phyloP scores from a whole-genome alignment of 92 coral and sea anemone species.

The Siderastrea siderea region DNA sequence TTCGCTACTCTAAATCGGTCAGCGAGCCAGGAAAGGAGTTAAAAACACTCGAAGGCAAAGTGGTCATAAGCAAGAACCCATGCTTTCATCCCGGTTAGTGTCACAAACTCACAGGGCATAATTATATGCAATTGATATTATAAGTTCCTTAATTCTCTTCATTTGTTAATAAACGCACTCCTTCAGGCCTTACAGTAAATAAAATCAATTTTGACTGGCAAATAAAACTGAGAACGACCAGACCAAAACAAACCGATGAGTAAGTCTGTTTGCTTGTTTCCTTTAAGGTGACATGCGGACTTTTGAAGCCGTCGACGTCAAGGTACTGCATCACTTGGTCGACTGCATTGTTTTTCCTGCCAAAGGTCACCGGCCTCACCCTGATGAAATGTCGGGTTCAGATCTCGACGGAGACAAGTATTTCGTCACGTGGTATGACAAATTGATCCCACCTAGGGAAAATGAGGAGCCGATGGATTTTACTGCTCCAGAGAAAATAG shows the following conservation, averaged over 20 bases:
- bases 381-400: constrained; percentile 98
- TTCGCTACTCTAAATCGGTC: constrained; percentile 84
- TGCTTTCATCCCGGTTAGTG: constrained; percentile 93
- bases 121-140: too few relatives aligned
- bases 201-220: too few relatives aligned
- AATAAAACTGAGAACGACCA: too few relatives aligned
- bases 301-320: constrained; percentile 88
- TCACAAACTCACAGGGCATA: not conserved
- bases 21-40: constrained; percentile 77
- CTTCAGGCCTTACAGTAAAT: too few relatives aligned
- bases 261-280: not conserved
- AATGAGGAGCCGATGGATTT: constrained; percentile 94
- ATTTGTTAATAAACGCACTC: too few relatives aligned
- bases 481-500: constrained; percentile 82
- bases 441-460: constrained; percentile 63
- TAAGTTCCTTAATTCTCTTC: too few relatives aligned
- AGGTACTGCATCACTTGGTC: constrained; percentile 82
- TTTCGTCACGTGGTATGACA: constrained; percentile 90
- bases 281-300: constrained; percentile 91
- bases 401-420: constrained; percentile 97
- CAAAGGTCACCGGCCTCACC: constrained; percentile 90
- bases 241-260: too few relatives aligned
- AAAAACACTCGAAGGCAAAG: constrained; percentile 77
- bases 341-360: constrained; percentile 97
- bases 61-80: constrained; percentile 94